Evolutionary conservation across 2,797 vertebrate species (phyloP), one percentile per base, ranked within the genome.

Genomic region (Eospalax fontanierii): DNA sequence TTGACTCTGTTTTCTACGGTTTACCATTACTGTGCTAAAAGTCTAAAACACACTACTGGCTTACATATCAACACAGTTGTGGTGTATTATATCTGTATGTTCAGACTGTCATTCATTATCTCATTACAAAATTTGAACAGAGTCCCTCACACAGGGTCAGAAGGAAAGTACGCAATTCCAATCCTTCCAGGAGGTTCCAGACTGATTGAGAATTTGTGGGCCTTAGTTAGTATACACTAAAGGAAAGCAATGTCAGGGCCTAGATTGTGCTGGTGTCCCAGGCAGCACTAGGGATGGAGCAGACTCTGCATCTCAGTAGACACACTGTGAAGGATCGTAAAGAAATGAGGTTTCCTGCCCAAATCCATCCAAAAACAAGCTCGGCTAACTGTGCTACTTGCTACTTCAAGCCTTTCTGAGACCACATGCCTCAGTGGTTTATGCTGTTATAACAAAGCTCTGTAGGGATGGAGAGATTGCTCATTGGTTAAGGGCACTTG

Each of bases 331-430:
- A 50, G 46, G 26, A 10, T 26, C 18, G 3, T 33, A 16, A n/a
- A 10, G 1, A 4, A 28, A n/a, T 16, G 57, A 46, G 61, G 12
- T 6, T 73, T 84, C 11, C 79, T 70, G 0, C 0, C 3, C 4
- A 57, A 0, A 12, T 50, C 22, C 8, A 2, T 22, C 61, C 11
- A 7, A 16, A 5, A 33, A 1, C 1, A 6, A 15, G 50, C 28
- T 73, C 7, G 10, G 21, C 9, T 66, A n/a, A 35, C 19, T 33
- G 50, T 61, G 54, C 12, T 61, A 33, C 2, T 26, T 9, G 10
- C 33, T 26, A n/a, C 35, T 26, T 18, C 10, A 21, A n/a, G 12
- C 22, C 35, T 16, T 11, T 50, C 46, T 28, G 6, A 35, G 4
- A 19, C 28, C 6, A 50, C 3, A 19, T 28, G 78, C 43, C 7